A percentile compares a stretch with the other conserved stretches of the same genome.
phyloP scores from a whole-genome alignment of 2,888 invertebrate species.

The Lithosia quadra region DNA sequence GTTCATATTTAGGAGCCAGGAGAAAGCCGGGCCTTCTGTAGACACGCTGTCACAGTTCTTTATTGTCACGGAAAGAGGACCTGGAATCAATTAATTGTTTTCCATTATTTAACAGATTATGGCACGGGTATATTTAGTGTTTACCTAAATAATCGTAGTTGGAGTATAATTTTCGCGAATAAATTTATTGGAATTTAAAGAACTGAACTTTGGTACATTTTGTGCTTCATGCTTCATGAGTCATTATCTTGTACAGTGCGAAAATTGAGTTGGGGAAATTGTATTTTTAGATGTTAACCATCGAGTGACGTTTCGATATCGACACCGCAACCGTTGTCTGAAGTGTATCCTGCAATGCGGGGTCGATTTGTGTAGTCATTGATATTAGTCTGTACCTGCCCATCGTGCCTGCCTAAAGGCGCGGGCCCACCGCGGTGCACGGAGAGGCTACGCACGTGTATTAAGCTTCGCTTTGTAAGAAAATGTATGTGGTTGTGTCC shows the following conservation, averaged over 20 bases:
- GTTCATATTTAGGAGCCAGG: constrained; percentile 88
- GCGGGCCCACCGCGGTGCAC: too few species aligned
- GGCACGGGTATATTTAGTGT: background rate
- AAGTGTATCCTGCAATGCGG: too few species aligned
- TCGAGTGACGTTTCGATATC: constrained; percentile 62
- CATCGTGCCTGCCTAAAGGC: too few species aligned
- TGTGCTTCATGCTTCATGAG: constrained; percentile 55
- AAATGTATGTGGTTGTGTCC: too few species aligned
- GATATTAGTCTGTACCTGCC: too few species aligned
- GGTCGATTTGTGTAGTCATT: too few species aligned
- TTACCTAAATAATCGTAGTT: too few species aligned
- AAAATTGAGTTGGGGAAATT: constrained; percentile 77
- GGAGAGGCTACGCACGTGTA: too few species aligned
- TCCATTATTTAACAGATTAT: constrained; percentile 10
- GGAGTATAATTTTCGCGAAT: background rate
- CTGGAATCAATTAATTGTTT: constrained; percentile 69
- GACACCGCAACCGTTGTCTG: too few species aligned
- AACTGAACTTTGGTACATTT: background rate
- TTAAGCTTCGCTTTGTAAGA: too few species aligned
- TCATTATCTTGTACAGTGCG: constrained; percentile 81
- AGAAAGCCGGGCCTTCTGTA: constrained; percentile 89
- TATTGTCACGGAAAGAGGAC: constrained; percentile 88
- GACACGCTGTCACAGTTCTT: constrained; percentile 86
- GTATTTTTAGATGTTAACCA: constrained; percentile 81
- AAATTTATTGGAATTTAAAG: background rate